A percentile compares a stretch with the other conserved stretches of the same genome.
These are phyloP conservation scores for Heliconius melpomene DNA, from an alignment of 1,140 invertebrate species.

Conservation along the genomic window DNA sequence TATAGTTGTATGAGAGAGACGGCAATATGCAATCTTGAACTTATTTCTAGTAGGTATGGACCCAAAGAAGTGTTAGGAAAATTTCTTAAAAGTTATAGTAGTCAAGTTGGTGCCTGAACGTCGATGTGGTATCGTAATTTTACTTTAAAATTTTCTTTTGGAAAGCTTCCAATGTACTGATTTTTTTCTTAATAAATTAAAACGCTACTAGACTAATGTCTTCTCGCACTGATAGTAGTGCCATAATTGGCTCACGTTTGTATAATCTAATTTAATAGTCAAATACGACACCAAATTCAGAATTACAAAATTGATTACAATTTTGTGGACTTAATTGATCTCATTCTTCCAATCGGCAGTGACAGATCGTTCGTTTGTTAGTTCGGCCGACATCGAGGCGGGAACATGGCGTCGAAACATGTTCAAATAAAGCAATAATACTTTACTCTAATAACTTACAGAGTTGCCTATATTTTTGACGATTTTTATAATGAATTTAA, in stretches of 20 bases:
- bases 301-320: slow-evolving; percentile 65
- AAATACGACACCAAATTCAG: slow-evolving; percentile 77
- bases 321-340: slow-evolving; percentile 73
- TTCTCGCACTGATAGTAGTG: slow-evolving; percentile 76
- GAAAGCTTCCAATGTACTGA: slow-evolving; percentile 77
- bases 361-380: slow-evolving; percentile 23
- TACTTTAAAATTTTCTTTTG: slow-evolving; percentile 50
- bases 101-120: slow-evolving; percentile 77
- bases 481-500: neutral
- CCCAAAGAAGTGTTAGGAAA: slow-evolving; percentile 70
- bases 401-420: slow-evolving; percentile 4
- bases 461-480: slow-evolving; percentile 13
- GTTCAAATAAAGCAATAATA: slow-evolving; percentile 8
- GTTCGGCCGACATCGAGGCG: slow-evolving; percentile 10
- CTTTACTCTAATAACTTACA: neutral
- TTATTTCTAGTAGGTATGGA: slow-evolving; percentile 43
- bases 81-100: slow-evolving; percentile 60
- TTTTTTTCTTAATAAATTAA: slow-evolving; percentile 68
- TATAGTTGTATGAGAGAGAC: slow-evolving; percentile 21
- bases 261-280: slow-evolving; percentile 71
- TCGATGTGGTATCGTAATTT: slow-evolving; percentile 43
- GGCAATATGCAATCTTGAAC: slow-evolving; percentile 32
- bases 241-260: slow-evolving; percentile 78
- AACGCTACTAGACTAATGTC: slow-evolving; percentile 67
- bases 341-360: slow-evolving; percentile 58